Percentiles rank a stretch among this genome's conserved stretches.
These are phyloP conservation scores for Amblyraja radiata DNA, from an alignment of 2,797 vertebrate species.

Conservation along the genomic window DNA sequence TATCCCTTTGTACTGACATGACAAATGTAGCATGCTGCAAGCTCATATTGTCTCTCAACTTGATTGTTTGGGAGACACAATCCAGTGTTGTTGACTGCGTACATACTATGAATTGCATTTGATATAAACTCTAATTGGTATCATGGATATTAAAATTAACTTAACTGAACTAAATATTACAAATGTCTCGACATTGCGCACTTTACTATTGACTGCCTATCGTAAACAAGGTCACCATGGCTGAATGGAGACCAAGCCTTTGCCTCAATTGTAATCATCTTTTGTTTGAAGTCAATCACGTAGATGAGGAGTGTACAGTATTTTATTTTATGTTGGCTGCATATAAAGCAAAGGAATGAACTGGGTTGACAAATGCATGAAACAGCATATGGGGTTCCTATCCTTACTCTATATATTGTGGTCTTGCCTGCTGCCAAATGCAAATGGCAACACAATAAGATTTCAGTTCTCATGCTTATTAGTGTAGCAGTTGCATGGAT, in stretches of 20 bases:
- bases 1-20: neutral
- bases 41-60: neutral
- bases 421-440: neutral
- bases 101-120: neutral
- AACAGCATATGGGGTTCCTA: neutral
- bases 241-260: neutral
- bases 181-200: neutral
- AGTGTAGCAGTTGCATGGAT: neutral
- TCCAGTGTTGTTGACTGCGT: neutral
- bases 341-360: neutral
- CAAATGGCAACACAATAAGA: neutral
- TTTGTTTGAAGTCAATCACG: conserved; percentile 1
- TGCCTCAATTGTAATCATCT: neutral
- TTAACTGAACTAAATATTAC: neutral
- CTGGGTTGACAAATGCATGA: neutral
- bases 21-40: neutral
- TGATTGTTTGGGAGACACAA: neutral
- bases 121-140: neutral
- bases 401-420: neutral
- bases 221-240: neutral
- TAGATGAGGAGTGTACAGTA: neutral
- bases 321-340: neutral
- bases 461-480: neutral
- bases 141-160: neutral
- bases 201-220: neutral